A percentile compares a stretch with the other conserved stretches of the same genome.
These are phyloP conservation scores for Drosophila burlai DNA, from an alignment of 1,140 invertebrate species.

Conservation along the genomic window DNA sequence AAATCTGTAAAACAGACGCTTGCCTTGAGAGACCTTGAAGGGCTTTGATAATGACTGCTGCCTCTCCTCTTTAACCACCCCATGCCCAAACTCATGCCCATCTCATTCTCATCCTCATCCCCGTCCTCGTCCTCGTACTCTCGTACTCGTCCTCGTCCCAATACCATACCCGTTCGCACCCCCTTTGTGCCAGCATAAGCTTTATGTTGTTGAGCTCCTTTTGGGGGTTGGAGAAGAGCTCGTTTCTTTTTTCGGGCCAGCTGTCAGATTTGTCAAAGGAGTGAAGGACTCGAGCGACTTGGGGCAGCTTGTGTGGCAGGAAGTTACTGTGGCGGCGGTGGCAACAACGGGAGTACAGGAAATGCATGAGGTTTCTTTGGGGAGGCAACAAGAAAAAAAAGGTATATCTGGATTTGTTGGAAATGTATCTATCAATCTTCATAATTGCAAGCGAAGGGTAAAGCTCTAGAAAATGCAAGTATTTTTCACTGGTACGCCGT, in stretches of 20 bases:
- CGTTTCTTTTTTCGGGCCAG: conserved; percentile 49
- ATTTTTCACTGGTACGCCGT: neutral
- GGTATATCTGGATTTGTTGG: conserved; percentile 23
- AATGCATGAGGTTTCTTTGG: conserved; percentile 7
- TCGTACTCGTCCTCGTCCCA: neutral
- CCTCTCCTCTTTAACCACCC: conserved; percentile 22
- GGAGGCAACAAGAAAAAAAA: neutral
- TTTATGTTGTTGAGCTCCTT: conserved; percentile 61
- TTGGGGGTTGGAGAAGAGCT: conserved; percentile 50
- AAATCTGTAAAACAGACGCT: conserved; percentile 65
- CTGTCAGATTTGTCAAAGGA: conserved; percentile 65
- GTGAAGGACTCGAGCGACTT: conserved; percentile 50
- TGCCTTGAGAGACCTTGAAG: conserved; percentile 65
- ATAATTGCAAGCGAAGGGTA: conserved; percentile 33
- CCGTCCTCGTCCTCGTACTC: neutral
- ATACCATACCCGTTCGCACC: conserved; percentile 20
- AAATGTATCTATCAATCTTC: conserved; percentile 43
- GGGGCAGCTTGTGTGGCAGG: conserved; percentile 47
- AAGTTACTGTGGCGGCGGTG: conserved; percentile 38
- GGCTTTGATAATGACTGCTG: conserved; percentile 75
- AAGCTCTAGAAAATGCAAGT: conserved; percentile 27
- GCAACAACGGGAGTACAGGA: conserved; percentile 4
- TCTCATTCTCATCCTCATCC: neutral
- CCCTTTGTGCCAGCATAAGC: conserved; percentile 58
- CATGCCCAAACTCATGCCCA: neutral